A percentile compares a stretch with the other conserved stretches of the same genome.
Evolutionary conservation across 2,797 vertebrate species (phyloP).

Genomic region (Mormyrus proboscirostris): DNA sequence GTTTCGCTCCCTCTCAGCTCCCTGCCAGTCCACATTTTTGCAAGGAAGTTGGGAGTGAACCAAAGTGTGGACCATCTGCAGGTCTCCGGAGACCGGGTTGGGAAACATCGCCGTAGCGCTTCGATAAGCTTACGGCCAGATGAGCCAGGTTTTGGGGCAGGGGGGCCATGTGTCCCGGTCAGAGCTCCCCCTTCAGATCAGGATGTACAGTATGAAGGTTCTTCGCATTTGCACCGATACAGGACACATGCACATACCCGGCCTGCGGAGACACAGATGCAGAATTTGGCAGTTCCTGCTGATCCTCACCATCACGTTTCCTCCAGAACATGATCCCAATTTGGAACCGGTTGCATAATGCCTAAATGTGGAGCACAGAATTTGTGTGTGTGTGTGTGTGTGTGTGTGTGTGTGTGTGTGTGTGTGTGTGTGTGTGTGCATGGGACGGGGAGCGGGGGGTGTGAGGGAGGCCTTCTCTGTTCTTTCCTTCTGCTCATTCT

Average conservation of each 20-base stretch:
- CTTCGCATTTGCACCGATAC: not conserved
- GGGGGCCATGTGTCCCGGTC: not conserved
- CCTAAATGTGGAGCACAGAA: constrained; percentile 38
- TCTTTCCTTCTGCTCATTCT: not conserved
- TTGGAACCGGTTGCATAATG: constrained; percentile 48
- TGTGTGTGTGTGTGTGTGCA: constrained; percentile 28
- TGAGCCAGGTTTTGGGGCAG: not conserved
- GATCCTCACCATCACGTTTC: constrained; percentile 33
- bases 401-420: no score
- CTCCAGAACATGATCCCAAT: constrained; percentile 37
- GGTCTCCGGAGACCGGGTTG: not conserved
- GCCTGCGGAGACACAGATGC: constrained; percentile 35
- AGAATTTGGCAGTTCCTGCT: constrained; percentile 23
- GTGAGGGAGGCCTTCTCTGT: constrained; percentile 13
- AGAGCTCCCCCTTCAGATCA: constrained; percentile 4
- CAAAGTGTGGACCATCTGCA: not conserved
- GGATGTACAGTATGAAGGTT: constrained; percentile 26
- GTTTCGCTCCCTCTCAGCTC: not conserved
- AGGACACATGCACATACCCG: constrained; percentile 34
- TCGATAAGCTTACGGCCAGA: not conserved
- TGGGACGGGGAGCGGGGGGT: not conserved
- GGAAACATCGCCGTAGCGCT: not conserved
- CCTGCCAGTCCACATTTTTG: not conserved
- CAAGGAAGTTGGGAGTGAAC: not conserved
- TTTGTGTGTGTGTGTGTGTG: constrained; percentile 25